These are phyloP conservation scores for Peromyscus nudipes DNA, from an alignment of 2,797 vertebrate species.

Conservation along the genomic window DNA sequence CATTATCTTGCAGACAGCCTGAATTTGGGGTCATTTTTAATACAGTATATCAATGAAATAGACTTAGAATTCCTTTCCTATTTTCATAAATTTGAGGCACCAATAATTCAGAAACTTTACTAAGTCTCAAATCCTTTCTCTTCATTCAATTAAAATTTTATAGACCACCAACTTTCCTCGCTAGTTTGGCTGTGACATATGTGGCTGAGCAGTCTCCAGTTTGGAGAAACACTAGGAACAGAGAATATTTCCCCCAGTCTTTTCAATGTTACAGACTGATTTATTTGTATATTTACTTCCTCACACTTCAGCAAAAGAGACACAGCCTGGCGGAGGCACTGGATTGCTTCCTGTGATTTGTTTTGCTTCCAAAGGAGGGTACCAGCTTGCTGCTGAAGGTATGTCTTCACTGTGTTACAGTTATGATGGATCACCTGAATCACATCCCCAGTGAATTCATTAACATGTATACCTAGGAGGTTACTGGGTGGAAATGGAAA, in stretches of 20 bases:
- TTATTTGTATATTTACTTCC: conserved; percentile 37
- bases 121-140: conserved; percentile 31
- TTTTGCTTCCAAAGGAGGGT: not conserved
- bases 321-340: not conserved
- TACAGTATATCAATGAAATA: not conserved
- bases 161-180: conserved; percentile 34
- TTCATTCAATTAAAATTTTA: conserved; percentile 74
- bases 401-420: not conserved
- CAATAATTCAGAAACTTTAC: conserved; percentile 41
- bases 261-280: not conserved
- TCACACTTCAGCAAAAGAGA: conserved; percentile 13
- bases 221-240: not conserved
- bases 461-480: not conserved
- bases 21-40: not conserved
- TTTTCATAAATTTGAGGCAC: conserved; percentile 47
- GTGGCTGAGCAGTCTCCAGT: not conserved
- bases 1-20: not conserved
- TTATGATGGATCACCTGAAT: not conserved
- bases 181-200: conserved; percentile 49
- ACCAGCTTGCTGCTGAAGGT: not conserved
- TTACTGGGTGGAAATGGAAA: not conserved
- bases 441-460: not conserved
- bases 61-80: not conserved
- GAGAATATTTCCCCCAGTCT: not conserved
- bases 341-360: not conserved